Evolutionary conservation across 2,113 vertebrate genomes (phyloP), one percentile per base, ranked within the genome.

Genomic region (Hystrix cristata): DNA sequence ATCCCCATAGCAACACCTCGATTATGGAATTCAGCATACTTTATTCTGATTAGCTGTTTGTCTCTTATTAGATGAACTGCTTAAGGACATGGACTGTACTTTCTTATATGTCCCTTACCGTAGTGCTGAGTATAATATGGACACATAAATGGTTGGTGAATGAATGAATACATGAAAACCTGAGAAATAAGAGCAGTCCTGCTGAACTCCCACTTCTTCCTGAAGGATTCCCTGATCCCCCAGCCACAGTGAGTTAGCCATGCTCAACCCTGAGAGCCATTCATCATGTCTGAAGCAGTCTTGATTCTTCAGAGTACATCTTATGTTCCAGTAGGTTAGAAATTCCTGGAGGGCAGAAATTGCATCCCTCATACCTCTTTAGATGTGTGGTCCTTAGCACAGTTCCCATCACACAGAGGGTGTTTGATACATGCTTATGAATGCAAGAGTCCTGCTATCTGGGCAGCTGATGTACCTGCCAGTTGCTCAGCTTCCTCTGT

Each of bases 11-110:
- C 83, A 97, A 96, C 85, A 93, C 60, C 72, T 90, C 79, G 74
- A 27, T 93, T 82, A 80, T 60, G 80, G 91, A 98, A 88, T 96
- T 95, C 57, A 94, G 57, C 74, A 76, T 23, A 51, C 31, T 97
- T 96, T 91, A 89, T 93, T 83, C 78, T 95, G 72, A 48, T 72
- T 97, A 78, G 43, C 92, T 94, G 48, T 80, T 95, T 97, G 64
- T 91, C 71, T 95, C 19, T 86, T 91, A 80, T 64, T 93, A 74
- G 90, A 62, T 91, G 76, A 96, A 67, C 57, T 95, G 84, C 55
- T 90, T 69, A 87, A 87, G 71, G 81, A 87, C 9, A 15, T 87
- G 62, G 59, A 18, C 34, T 97, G 0, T 94, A 38, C 53, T 96
- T 95, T 91, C 69, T 94, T 95, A 88, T 96, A 53, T 87, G 67